Conservation (phyloP, 2,113 vertebrate species). For the Actenoides lindsayi region DNA sequence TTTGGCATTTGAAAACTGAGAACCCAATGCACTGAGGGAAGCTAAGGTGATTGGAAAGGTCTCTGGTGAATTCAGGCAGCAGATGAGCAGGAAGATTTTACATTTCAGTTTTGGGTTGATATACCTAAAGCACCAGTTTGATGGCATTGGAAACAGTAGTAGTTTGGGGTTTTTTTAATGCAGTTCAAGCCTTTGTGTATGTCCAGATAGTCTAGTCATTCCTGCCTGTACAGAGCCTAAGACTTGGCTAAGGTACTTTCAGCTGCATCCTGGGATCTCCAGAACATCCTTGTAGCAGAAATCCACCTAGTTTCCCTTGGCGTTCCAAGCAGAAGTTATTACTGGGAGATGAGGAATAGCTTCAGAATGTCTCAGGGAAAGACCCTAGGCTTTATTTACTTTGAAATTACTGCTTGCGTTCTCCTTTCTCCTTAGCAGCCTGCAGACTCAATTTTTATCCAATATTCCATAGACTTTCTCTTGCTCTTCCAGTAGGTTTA, state of each 20-base stretch:
- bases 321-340: not conserved
- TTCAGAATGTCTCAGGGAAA: not conserved
- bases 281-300: not conserved
- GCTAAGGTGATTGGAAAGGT: not conserved
- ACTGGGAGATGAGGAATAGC: not conserved
- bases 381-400: not conserved
- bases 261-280: not conserved
- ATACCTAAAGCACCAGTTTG: not conserved
- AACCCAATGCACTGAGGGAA: not conserved
- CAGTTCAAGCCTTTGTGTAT: not conserved
- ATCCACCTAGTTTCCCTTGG: not conserved
- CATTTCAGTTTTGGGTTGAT: not conserved
- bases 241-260: not conserved
- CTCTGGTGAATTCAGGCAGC: not conserved
- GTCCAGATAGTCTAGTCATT: not conserved
- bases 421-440: not conserved
- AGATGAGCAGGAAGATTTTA: not conserved
- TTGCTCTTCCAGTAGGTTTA: not conserved
- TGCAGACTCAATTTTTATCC: not conserved
- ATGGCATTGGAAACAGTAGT: not conserved
- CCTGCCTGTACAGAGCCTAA: not conserved
- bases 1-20: not conserved
- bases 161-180: accelerated
- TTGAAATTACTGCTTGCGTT: not conserved
- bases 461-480: not conserved